Base-by-base conservation (phyloP, 2,888 invertebrate species). In the Ophion ventricosus region DNA sequence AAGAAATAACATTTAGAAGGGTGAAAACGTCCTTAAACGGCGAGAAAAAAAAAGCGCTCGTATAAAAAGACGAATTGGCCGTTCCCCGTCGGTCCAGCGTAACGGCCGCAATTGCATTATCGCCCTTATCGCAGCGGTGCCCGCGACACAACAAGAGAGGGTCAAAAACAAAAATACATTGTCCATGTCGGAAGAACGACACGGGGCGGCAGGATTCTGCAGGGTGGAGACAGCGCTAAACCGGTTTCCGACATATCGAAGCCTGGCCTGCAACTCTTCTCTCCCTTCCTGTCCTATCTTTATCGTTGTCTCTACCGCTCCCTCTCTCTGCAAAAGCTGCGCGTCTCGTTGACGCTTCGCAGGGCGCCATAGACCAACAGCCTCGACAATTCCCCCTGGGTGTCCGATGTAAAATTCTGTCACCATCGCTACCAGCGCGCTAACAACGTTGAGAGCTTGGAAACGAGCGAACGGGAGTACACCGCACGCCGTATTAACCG, bases 351-450 rank as follows among this genome's bases (percentile, higher is more conserved):
- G 76, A 26, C 57, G 54, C 56, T 76, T 35, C 57, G 23, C 8
- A 10, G 43, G 20, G 43, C 29, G 56, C 40, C 64, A 35, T 61
- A 74, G 14, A 61, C 70, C 66, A 80, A 35, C 72, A 57, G 57
- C 67, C 69, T 56, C 73, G 61, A 82, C 80, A 83, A 83, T 85
- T 81, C 76, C 81, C 79, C 64, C 63, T 61, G 74, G 73, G 76
- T 78, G 78, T 78, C 57, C 79, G 40, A 74, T 61, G 86, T 82
- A 84, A 85, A 87, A 86, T 86, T 86, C 82, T 84, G 83, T 85
- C 86, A 86, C 81, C 78, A 73, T 79, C 78, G 79, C 81, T 57
- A 80, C 73, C 57, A 80, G 14, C 17, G 17, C 49, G 49, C 25
- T 35, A 64, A 66, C 57, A 56, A 40, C 70, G 67, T 54, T 70